A percentile compares a stretch with the other conserved stretches of the same genome.
Conservation (phyloP, 2,888 invertebrate genomes). For the Lacanobia oleracea region DNA sequence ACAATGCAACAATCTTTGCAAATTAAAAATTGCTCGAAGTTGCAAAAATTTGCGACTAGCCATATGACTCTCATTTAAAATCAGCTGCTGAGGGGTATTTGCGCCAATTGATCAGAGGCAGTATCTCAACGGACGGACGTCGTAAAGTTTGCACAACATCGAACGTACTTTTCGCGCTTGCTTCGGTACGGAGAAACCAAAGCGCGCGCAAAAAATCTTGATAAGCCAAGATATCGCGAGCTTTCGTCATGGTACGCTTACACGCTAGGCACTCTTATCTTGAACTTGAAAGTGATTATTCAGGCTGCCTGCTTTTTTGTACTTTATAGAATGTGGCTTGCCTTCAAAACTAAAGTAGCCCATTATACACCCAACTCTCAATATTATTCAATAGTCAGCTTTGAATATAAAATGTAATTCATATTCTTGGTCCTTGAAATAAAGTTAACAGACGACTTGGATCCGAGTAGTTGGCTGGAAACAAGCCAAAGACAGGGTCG, state of each 20-base stretch:
- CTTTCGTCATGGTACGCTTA: slow-evolving; percentile 31
- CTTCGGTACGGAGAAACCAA: slow-evolving; percentile 72
- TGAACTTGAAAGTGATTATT: slow-evolving; percentile 29
- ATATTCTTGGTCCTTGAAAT: slow-evolving; percentile 73
- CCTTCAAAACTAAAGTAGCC: slow-evolving; percentile 37
- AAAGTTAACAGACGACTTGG: slow-evolving; percentile 83
- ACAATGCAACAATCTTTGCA: too few species aligned
- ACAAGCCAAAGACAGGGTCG: slow-evolving; percentile 78
- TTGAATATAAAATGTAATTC: slow-evolving; percentile 66
- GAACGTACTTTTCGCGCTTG: slow-evolving; percentile 78
- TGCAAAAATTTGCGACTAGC: too few species aligned
- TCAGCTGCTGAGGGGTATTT: too few species aligned
- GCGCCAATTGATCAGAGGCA: slow-evolving; percentile 72
- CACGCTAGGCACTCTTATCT: slow-evolving; percentile 7
- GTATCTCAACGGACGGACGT: slow-evolving; percentile 77
- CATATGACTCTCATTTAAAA: too few species aligned
- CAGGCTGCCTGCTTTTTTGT: slow-evolving; percentile 17
- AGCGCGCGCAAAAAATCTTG: slow-evolving; percentile 61
- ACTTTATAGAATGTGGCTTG: slow-evolving; percentile 13
- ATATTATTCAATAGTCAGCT: slow-evolving; percentile 58
- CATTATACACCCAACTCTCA: slow-evolving; percentile 35
- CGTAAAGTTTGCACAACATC: slow-evolving; percentile 77
- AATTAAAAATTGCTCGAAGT: too few species aligned
- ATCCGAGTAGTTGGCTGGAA: slow-evolving; percentile 81
- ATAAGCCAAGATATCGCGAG: slow-evolving; percentile 51